These are phyloP conservation scores for Columba guinea DNA, from an alignment of 2,797 vertebrate species.

Conservation along the genomic window DNA sequence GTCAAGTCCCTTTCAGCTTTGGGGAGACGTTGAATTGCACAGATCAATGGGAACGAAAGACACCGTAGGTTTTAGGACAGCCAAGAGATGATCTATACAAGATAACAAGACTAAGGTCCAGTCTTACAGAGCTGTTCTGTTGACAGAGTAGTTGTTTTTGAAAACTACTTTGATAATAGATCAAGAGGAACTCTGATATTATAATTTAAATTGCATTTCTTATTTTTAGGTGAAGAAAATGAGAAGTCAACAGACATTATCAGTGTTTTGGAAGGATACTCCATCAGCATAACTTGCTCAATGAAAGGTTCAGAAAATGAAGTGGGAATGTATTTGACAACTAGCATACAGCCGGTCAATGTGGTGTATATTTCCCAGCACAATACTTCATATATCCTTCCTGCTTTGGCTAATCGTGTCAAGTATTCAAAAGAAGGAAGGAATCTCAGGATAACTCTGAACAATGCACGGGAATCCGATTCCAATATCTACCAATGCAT, in stretches of 20 bases:
- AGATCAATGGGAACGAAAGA: background rate
- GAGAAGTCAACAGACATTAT: background rate
- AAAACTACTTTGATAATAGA: background rate
- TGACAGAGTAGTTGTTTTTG: background rate
- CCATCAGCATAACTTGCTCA: constrained; percentile 40
- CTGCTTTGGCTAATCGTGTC: background rate
- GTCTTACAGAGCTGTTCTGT: background rate
- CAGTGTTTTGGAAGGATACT: constrained; percentile 50
- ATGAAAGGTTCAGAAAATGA: background rate
- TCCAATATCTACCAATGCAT: background rate
- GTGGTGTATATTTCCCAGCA: accelerated
- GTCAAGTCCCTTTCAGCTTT: background rate
- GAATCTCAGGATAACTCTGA: constrained; percentile 5
- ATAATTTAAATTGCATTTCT: constrained; percentile 16
- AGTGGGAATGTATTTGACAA: background rate
- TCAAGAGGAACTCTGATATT: background rate
- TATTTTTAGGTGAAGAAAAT: constrained; percentile 44
- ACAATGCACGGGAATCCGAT: background rate
- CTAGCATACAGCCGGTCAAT: accelerated
- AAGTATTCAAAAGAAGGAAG: background rate
- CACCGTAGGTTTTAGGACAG: background rate
- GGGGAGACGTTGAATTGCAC: background rate
- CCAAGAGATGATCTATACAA: background rate
- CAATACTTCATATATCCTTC: accelerated
- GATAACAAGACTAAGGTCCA: background rate